These are phyloP conservation scores for Dicyrtoma fusca DNA, from an alignment of 2,888 invertebrate species.

Conservation along the genomic window DNA sequence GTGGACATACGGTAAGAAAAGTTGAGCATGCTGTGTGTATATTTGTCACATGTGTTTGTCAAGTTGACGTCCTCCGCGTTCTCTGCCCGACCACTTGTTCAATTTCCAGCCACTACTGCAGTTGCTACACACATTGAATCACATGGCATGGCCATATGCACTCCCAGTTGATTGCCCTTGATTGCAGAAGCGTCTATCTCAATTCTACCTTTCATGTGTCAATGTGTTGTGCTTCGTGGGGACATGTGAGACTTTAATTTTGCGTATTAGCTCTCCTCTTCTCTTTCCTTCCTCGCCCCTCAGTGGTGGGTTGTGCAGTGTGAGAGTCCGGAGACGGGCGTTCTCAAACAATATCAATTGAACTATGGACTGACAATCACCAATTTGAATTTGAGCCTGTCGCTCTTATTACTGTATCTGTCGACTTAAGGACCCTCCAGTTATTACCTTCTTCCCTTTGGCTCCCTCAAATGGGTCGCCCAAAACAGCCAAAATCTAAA, in stretches of 20 bases:
- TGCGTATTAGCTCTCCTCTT: constrained; percentile 7
- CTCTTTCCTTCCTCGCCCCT: neutral
- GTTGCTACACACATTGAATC: neutral
- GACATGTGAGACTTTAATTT: constrained; percentile 29
- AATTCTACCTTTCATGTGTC: constrained; percentile 28
- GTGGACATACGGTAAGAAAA: neutral
- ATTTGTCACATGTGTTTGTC: constrained; percentile 12
- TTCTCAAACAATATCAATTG: too few relatives aligned
- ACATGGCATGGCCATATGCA: too few relatives aligned
- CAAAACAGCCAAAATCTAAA: too few relatives aligned
- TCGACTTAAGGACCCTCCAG: too few relatives aligned
- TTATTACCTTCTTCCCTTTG: too few relatives aligned
- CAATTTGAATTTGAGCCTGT: constrained; percentile 1
- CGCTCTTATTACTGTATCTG: neutral
- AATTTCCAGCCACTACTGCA: neutral
- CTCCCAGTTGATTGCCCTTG: too few relatives aligned
- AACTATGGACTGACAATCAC: constrained; percentile 1
- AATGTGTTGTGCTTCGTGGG: neutral
- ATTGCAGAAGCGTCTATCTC: too few relatives aligned
- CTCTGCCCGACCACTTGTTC: neutral
- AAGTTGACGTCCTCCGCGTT: neutral
- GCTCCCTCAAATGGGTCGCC: too few relatives aligned
- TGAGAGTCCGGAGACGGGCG: too few relatives aligned
- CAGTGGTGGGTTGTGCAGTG: too few relatives aligned
- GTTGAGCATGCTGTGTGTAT: constrained; percentile 10